Conservation (phyloP, 2,113 vertebrate genomes). For the Myrmecophaga tridactyla region DNA sequence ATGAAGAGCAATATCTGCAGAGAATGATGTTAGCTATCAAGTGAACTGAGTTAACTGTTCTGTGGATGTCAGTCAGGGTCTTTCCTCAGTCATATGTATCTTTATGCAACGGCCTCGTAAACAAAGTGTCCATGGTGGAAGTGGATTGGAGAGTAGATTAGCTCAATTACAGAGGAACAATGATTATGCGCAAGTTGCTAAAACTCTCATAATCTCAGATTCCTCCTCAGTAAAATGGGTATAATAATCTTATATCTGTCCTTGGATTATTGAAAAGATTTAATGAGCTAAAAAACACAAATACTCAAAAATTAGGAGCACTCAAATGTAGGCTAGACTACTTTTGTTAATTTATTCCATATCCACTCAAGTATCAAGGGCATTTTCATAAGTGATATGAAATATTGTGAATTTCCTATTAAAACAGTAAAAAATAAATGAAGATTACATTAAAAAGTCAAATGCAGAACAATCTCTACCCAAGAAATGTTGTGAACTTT, state of each 20-base stretch:
- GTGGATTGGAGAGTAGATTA: background rate
- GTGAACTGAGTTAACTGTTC: background rate
- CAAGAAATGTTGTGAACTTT: background rate
- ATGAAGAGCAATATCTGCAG: background rate
- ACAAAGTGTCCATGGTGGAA: background rate
- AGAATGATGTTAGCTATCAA: background rate
- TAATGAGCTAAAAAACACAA: background rate
- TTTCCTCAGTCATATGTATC: background rate
- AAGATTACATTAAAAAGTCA: background rate
- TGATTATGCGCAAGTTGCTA: background rate
- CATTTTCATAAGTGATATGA: background rate
- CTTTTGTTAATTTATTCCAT: background rate
- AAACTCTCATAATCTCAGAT: too few relatives aligned
- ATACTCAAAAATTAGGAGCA: background rate
- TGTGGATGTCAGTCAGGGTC: background rate
- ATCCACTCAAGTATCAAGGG: background rate
- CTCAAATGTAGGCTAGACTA: background rate
- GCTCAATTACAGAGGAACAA: background rate
- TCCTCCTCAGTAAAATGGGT: too few relatives aligned
- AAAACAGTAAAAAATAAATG: background rate
- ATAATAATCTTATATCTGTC: background rate
- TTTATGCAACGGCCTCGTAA: background rate
- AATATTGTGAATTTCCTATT: background rate
- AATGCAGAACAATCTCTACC: background rate
- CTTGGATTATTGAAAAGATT: background rate